These are phyloP conservation scores for Stegodyphus dumicola DNA, from an alignment of 1,140 invertebrate genomes.

Conservation along the genomic window DNA sequence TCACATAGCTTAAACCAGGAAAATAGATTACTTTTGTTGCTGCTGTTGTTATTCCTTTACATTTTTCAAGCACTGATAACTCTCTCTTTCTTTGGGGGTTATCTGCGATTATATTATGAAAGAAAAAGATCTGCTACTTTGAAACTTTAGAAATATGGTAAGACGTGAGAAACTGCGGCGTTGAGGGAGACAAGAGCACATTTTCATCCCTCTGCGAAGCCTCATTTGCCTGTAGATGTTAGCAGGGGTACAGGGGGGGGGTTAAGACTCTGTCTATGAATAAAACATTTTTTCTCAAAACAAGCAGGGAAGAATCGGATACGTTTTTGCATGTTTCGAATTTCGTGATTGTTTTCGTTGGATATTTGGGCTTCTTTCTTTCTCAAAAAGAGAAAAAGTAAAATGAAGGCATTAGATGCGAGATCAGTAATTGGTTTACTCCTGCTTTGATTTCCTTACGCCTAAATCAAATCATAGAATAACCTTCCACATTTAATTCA, in stretches of 20 bases:
- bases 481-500: background rate
- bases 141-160: slow-evolving; percentile 32
- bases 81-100: slow-evolving; percentile 1
- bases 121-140: slow-evolving; percentile 14
- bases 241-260: background rate
- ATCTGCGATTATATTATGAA: slow-evolving; percentile 30
- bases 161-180: slow-evolving; percentile 33
- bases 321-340: slow-evolving; percentile 56
- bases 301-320: slow-evolving; percentile 29
- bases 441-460: background rate
- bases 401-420: background rate
- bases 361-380: slow-evolving; percentile 40
- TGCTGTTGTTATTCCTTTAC: too few relatives aligned
- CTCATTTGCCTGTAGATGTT: slow-evolving; percentile 46
- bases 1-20: too few relatives aligned
- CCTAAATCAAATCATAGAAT: background rate
- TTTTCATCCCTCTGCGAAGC: background rate
- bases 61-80: too few relatives aligned
- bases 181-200: slow-evolving; percentile 6
- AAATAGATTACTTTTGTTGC: too few relatives aligned
- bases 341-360: slow-evolving; percentile 54
- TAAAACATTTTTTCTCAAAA: slow-evolving; percentile 40
- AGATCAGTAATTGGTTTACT: background rate
- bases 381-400: background rate
- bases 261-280: slow-evolving; percentile 43